Conservation (phyloP, 2,797 vertebrate genomes). For the Garrulus glandarius region DNA sequence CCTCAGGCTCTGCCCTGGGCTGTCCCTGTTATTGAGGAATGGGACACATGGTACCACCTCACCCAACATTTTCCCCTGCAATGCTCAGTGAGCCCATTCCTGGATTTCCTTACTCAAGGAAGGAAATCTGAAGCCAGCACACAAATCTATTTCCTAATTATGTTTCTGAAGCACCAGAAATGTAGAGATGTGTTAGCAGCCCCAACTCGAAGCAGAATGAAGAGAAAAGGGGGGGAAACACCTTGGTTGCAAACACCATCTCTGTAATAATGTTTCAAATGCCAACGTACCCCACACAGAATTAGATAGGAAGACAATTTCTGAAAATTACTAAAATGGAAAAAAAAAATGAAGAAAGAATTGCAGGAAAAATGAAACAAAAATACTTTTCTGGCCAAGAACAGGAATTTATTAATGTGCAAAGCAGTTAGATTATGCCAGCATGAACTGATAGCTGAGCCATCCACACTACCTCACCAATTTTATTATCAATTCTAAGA, state of each 20-base stretch:
- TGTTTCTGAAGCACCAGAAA: neutral
- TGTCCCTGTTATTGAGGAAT: fast-evolving
- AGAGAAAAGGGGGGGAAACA: neutral
- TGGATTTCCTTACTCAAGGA: neutral
- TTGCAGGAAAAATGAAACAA: neutral
- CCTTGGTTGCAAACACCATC: neutral
- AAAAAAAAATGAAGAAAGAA: neutral
- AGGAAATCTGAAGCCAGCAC: neutral
- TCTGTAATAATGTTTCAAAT: neutral
- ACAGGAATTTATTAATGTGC: neutral
- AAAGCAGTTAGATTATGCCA: neutral
- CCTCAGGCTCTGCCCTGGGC: too few relatives aligned
- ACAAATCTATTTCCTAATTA: neutral
- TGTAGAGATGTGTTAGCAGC: neutral
- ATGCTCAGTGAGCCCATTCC: fast-evolving
- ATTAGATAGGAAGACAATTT: neutral
- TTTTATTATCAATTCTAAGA: neutral
- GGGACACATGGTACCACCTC: fast-evolving
- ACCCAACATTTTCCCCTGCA: neutral
- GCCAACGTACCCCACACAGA: fast-evolving
- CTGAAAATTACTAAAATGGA: neutral
- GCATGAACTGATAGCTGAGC: neutral
- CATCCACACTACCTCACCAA: neutral
- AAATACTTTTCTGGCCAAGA: neutral
- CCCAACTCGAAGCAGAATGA: neutral